Percentiles rank a stretch among this genome's conserved stretches.
Evolutionary conservation across 2,113 vertebrate genomes (phyloP).

Genomic region (Sorex fumeus): DNA sequence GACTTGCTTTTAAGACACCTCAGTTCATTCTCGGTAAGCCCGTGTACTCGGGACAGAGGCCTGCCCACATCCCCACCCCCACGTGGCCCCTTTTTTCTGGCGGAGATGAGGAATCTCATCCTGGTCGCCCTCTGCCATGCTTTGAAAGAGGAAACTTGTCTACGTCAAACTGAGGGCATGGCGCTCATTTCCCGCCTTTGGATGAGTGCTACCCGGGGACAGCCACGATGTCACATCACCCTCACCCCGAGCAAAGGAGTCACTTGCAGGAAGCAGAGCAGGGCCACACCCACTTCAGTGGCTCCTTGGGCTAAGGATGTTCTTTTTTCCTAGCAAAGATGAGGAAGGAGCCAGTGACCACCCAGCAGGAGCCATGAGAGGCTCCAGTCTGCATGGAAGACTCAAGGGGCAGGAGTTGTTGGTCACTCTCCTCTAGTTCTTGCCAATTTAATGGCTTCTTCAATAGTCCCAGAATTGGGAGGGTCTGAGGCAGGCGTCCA

Average conservation of each 20-base stretch:
- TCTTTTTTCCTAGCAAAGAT: neutral
- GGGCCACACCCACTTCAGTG: neutral
- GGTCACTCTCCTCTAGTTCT: neutral
- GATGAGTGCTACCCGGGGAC: slow-evolving; percentile 9
- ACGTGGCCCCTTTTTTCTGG: neutral
- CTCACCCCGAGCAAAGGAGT: neutral
- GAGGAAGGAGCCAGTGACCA: neutral
- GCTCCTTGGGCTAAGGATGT: neutral
- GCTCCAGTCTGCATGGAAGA: neutral
- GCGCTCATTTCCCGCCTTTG: neutral
- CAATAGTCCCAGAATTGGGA: neutral
- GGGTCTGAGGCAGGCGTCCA: no score
- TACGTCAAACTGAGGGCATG: neutral
- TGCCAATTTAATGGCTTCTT: slow-evolving; percentile 29
- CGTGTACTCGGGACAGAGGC: slow-evolving; percentile 19
- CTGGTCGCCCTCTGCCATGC: slow-evolving; percentile 6
- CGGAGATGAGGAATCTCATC: slow-evolving; percentile 65
- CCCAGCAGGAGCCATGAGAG: neutral
- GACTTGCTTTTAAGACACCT: slow-evolving; percentile 79
- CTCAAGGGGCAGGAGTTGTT: no score
- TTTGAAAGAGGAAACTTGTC: slow-evolving; percentile 5
- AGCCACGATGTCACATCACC: neutral
- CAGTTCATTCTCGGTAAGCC: slow-evolving; percentile 66
- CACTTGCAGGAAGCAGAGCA: neutral
- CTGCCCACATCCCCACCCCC: neutral